Evolutionary conservation across 1,140 invertebrate species (phyloP).

Genomic region (Glossosoma conforme): DNA sequence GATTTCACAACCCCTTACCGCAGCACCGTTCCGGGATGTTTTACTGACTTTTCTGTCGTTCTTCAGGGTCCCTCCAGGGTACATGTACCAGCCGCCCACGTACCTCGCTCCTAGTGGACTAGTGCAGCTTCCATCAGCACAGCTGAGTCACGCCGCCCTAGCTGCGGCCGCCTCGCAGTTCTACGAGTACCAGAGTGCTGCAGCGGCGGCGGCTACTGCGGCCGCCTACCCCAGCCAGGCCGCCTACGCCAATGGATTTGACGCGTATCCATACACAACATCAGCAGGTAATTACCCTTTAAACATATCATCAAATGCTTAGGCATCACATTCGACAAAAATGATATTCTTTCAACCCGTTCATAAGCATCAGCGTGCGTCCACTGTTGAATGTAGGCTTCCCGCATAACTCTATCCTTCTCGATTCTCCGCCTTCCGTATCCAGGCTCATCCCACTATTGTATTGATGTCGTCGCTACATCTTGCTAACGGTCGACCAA

Average conservation of each 20-base stretch:
- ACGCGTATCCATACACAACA: conserved; percentile 62
- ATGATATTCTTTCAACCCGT: too few species aligned
- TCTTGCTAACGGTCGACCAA: too few species aligned
- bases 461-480: too few species aligned
- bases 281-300: conserved; percentile 42
- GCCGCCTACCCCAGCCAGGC: conserved; percentile 66
- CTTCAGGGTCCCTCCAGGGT: conserved; percentile 67
- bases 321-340: too few species aligned
- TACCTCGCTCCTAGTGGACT: conserved; percentile 59
- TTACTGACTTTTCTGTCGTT: too few species aligned
- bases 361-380: too few species aligned
- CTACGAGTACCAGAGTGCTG: conserved; percentile 62
- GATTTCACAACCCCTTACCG: too few species aligned
- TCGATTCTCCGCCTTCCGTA: too few species aligned
- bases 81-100: conserved; percentile 63
- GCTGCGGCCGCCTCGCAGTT: conserved; percentile 67
- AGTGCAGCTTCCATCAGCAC: conserved; percentile 58
- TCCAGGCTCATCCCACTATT: too few species aligned
- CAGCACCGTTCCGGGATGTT: too few species aligned
- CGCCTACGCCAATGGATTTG: conserved; percentile 64
- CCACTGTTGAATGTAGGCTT: too few species aligned
- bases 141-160: conserved; percentile 65
- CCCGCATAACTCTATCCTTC: too few species aligned
- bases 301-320: conserved; percentile 5
- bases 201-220: conserved; percentile 55